Percentiles rank a stretch among this genome's conserved stretches.
Evolutionary conservation across 2,113 vertebrate genomes (phyloP).

Genomic region (Ellobius talpinus): DNA sequence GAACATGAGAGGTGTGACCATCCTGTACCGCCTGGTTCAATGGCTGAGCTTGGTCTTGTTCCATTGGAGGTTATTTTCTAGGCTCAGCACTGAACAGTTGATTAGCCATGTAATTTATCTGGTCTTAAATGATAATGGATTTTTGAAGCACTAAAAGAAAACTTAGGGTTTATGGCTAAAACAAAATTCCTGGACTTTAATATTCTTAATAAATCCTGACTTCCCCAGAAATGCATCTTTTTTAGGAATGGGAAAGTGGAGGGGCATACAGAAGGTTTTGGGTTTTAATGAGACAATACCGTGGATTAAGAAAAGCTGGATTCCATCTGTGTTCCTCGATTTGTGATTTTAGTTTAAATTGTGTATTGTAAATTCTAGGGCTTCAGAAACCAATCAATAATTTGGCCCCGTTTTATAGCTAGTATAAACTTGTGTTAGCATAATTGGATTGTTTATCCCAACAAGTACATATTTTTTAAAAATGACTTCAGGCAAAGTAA

Average conservation of each 20-base stretch:
- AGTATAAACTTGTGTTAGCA: slow-evolving; percentile 33
- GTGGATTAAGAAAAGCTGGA: slow-evolving; percentile 59
- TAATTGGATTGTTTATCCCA: slow-evolving; percentile 43
- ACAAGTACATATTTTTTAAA: slow-evolving; percentile 41
- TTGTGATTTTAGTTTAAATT: slow-evolving; percentile 67
- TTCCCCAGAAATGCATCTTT: slow-evolving; percentile 71
- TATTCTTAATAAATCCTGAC: slow-evolving; percentile 73
- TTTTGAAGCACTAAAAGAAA: slow-evolving; percentile 74
- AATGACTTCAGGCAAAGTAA: slow-evolving; percentile 45
- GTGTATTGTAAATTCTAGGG: slow-evolving; percentile 64
- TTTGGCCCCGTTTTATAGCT: slow-evolving; percentile 60
- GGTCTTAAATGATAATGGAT: slow-evolving; percentile 73
- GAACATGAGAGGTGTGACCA: slow-evolving; percentile 62
- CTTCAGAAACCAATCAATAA: slow-evolving; percentile 33
- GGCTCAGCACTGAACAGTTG: slow-evolving; percentile 85
- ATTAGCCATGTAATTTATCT: slow-evolving; percentile 77
- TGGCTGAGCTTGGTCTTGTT: slow-evolving; percentile 51
- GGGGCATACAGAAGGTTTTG: slow-evolving; percentile 19
- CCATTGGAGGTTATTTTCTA: slow-evolving; percentile 74
- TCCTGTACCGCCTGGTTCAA: background rate
- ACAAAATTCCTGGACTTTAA: slow-evolving; percentile 54
- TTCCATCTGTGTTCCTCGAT: slow-evolving; percentile 49
- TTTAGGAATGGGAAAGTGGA: slow-evolving; percentile 51
- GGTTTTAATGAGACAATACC: slow-evolving; percentile 55
- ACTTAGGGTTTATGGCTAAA: slow-evolving; percentile 62